Percentiles rank a stretch among this genome's conserved stretches.
Conservation (phyloP, 2,888 invertebrate species). For the Rhyacophila evoluta region DNA sequence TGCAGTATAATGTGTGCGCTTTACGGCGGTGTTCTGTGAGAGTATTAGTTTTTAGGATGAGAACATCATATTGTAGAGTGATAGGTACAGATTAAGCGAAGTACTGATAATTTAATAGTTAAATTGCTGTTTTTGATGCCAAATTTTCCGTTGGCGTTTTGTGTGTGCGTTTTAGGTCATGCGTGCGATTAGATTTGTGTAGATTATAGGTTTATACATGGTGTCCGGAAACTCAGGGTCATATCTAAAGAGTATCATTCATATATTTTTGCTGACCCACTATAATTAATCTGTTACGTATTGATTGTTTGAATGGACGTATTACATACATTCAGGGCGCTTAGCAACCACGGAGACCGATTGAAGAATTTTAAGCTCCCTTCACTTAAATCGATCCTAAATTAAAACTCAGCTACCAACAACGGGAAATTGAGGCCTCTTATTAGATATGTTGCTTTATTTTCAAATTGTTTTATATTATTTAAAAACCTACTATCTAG, state of each 20-base stretch:
- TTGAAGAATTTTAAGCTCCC: too few species aligned
- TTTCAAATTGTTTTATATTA: too few species aligned
- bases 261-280: too few species aligned
- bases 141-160: not conserved
- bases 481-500: too few species aligned
- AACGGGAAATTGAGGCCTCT: too few species aligned
- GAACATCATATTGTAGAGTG: not conserved
- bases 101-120: not conserved
- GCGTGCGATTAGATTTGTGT: slow-evolving; percentile 36
- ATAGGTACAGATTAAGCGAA: not conserved
- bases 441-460: too few species aligned
- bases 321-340: too few species aligned
- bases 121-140: not conserved
- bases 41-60: slow-evolving; percentile 2
- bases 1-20: slow-evolving; percentile 20
- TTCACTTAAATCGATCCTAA: too few species aligned
- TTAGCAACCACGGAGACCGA: too few species aligned
- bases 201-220: not conserved
- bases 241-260: not conserved
- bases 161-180: slow-evolving; percentile 42
- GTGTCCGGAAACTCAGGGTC: not conserved
- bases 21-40: not conserved
- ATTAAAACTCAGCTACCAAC: too few species aligned
- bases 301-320: too few species aligned
- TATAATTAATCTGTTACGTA: too few species aligned